These are phyloP conservation scores for Eupsilia transversa DNA, from an alignment of 2,888 invertebrate species.

Conservation along the genomic window DNA sequence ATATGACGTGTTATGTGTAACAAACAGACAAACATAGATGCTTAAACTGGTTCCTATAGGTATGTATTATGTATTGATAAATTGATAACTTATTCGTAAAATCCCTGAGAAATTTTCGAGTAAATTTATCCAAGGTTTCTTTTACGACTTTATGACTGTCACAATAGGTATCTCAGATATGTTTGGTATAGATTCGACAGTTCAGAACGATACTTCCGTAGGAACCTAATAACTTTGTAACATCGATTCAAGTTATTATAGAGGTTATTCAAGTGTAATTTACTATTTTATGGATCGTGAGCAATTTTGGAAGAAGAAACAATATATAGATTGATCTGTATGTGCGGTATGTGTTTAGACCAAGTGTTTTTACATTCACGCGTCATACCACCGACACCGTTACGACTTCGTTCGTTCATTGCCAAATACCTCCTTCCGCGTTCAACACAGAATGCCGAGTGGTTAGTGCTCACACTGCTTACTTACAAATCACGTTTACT, in stretches of 20 bases:
- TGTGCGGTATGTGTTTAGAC: not conserved
- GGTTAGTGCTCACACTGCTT: slow-evolving; percentile 10
- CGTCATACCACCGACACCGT: slow-evolving; percentile 48
- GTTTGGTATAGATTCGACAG: not conserved
- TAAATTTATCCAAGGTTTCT: not conserved
- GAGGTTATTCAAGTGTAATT: slow-evolving; percentile 2
- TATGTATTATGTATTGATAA: not conserved
- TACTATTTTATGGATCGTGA: not conserved
- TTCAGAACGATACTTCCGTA: slow-evolving; percentile 2
- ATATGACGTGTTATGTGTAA: not conserved
- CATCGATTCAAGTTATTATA: slow-evolving; percentile 11
- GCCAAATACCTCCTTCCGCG: slow-evolving; percentile 52
- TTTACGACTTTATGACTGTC: not conserved
- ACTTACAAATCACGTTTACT: slow-evolving; percentile 44
- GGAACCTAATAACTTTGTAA: slow-evolving; percentile 1
- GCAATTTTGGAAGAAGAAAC: slow-evolving; percentile 6
- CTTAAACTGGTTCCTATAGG: slow-evolving; percentile 1
- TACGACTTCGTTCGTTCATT: slow-evolving; percentile 49
- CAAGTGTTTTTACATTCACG: slow-evolving; percentile 49
- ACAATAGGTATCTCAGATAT: not conserved
- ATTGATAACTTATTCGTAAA: not conserved
- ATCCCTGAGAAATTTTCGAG: not conserved
- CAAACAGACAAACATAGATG: not conserved
- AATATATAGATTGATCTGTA: not conserved
- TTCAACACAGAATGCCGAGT: slow-evolving; percentile 40